phyloP scores from a whole-genome alignment of 2,888 invertebrate species.

The Drosophila prostipennis region DNA sequence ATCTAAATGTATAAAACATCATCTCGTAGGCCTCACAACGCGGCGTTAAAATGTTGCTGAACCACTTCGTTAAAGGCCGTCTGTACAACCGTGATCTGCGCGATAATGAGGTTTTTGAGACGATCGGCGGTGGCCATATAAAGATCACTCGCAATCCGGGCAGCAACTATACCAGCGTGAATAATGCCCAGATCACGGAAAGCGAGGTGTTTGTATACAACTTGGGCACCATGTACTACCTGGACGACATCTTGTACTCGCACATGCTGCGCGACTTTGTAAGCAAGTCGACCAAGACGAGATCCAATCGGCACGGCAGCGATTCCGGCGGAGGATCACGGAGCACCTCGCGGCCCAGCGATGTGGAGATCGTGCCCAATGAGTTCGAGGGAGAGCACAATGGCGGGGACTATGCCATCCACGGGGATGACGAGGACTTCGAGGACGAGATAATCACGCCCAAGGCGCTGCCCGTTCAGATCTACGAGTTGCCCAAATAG shows the following conservation, averaged over 20 bases:
- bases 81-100: conserved; percentile 87
- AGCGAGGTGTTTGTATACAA: conserved; percentile 88
- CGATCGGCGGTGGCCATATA: conserved; percentile 86
- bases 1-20: background rate
- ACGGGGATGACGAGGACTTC: conserved; percentile 83
- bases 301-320: conserved; percentile 68
- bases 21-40: conserved; percentile 85
- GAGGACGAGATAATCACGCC: conserved; percentile 84
- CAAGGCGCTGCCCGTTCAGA: conserved; percentile 84
- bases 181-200: conserved; percentile 86
- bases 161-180: conserved; percentile 85
- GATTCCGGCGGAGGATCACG: conserved; percentile 68
- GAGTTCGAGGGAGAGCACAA: conserved; percentile 82
- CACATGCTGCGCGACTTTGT: conserved; percentile 82
- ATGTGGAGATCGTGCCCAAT: conserved; percentile 84
- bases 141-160: conserved; percentile 84
- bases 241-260: conserved; percentile 86
- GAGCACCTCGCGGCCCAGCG: conserved; percentile 75
- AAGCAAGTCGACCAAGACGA: conserved; percentile 74
- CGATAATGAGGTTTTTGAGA: conserved; percentile 85
- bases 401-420: conserved; percentile 81
- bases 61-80: conserved; percentile 87
- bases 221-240: conserved; percentile 87
- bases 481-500: conserved; percentile 83
- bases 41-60: conserved; percentile 86